Conservation (phyloP, 2,113 vertebrate genomes). For the Chaetops frenatus region DNA sequence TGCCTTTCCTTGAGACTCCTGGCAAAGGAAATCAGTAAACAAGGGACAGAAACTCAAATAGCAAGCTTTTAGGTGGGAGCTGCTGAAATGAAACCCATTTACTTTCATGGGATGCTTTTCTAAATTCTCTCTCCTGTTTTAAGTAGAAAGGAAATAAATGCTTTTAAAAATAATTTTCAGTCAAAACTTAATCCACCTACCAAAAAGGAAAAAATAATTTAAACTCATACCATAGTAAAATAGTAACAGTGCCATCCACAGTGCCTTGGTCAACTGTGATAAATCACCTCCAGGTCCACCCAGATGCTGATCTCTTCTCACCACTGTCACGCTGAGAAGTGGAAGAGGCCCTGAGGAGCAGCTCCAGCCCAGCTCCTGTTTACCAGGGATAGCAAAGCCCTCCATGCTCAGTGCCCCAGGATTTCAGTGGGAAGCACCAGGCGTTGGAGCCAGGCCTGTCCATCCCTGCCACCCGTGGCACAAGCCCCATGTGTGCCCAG, state of each 20-base stretch:
- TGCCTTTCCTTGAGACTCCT: neutral
- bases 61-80: neutral
- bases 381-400: neutral
- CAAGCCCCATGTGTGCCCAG: accelerated
- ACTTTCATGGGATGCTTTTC: neutral
- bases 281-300: neutral
- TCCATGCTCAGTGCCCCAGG: accelerated
- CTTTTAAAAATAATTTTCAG: neutral
- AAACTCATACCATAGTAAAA: neutral
- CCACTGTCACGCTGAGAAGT: neutral
- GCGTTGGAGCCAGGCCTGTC: accelerated
- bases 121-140: neutral
- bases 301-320: neutral
- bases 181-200: neutral
- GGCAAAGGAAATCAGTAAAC: neutral
- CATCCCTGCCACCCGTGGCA: neutral
- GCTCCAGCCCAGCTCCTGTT: accelerated
- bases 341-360: neutral
- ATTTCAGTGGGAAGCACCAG: neutral
- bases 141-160: neutral
- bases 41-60: neutral
- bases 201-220: neutral
- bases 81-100: neutral
- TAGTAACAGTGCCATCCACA: neutral
- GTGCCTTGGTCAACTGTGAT: neutral